Base-by-base conservation (phyloP, 2,113 vertebrate genomes). In the Brienomyrus brachyistius region DNA sequence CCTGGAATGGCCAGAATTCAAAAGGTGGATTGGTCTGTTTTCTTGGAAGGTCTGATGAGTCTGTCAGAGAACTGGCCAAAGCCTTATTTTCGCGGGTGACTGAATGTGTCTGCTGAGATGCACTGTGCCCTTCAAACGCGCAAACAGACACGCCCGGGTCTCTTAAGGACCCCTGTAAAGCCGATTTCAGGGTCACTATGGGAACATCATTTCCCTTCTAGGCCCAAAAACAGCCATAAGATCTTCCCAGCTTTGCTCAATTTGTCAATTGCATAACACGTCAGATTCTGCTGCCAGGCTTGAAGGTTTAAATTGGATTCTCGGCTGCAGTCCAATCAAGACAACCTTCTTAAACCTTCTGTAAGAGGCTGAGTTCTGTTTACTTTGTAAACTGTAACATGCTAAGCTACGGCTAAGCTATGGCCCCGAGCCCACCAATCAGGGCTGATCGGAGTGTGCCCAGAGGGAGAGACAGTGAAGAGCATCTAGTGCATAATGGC, bases 261-360 rank as follows among this genome's bases (percentile, higher is more conserved):
- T 17, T 43, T 52, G 85, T 86, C 27, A 51, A 54, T 19, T 54
- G 27, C 23, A 52, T 86, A 52, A 54, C 13, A 35, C n/a, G 27
- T 54, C 5, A 13, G 27, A 19, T 87, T 87, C 50, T 11, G 85
- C 50, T 35, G 50, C 51, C 2, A 31, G 23, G 13, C 23, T 54
- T 17, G 6, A 54, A 87, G 85, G 31, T 54, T 56, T 54, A 35
- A 54, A 51, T 40, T 40, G n/a, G 51, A 54, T 87, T 52, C 27
- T 87, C 27, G 31, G 27, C 31, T 54, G 13, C 35, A 54, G 85
- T 87, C 50, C 48, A 54, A 11, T 87, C n/a, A 51, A 86, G 85
- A 86, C 50, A 86, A 52, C 23, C 62, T 86, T 50, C 85, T 52
- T 87, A 54, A 87, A 87, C 19, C 83, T 47, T 11, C 74, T 86